Conservation (phyloP, 2,888 invertebrate genomes). For the Ephialtes manifestator region DNA sequence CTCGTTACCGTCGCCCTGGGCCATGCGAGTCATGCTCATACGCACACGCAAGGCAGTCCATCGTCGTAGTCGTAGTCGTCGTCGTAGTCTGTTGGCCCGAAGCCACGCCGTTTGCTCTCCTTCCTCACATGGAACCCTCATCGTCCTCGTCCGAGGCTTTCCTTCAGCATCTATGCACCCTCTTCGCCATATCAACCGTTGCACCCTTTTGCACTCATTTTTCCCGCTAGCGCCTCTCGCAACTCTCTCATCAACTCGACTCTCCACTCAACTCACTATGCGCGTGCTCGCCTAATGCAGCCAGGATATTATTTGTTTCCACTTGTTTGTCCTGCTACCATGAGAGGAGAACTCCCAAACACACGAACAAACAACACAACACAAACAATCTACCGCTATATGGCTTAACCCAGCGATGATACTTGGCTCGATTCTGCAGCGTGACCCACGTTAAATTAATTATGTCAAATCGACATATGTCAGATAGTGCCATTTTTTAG, state of each 20-base stretch:
- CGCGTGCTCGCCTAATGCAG: conserved; percentile 78
- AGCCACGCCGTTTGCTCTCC: conserved; percentile 56
- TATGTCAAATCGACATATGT: no score
- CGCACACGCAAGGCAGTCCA: conserved; percentile 35
- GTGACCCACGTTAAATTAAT: no score
- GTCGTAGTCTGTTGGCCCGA: conserved; percentile 50
- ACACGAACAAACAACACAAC: conserved; percentile 79
- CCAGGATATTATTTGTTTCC: conserved; percentile 85
- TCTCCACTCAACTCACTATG: conserved; percentile 54
- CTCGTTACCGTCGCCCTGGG: conserved; percentile 81
- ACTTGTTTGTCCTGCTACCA: conserved; percentile 80
- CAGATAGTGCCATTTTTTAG: no score
- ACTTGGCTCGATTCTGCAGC: conserved; percentile 44
- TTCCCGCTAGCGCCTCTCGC: conserved; percentile 5
- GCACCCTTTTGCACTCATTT: conserved; percentile 47
- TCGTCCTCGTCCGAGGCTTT: conserved; percentile 42
- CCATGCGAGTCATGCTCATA: conserved; percentile 62
- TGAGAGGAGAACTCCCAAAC: conserved; percentile 74
- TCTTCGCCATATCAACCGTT: conserved; percentile 24
- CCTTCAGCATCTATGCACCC: conserved; percentile 36
- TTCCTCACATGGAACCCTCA: conserved; percentile 39
- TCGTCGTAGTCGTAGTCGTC: conserved; percentile 6
- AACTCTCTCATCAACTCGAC: conserved; percentile 59
- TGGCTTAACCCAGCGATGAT: not conserved
- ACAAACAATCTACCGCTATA: conserved; percentile 63